Evolutionary conservation across 2,888 invertebrate genomes (phyloP).

Genomic region (Ormia ochracea): DNA sequence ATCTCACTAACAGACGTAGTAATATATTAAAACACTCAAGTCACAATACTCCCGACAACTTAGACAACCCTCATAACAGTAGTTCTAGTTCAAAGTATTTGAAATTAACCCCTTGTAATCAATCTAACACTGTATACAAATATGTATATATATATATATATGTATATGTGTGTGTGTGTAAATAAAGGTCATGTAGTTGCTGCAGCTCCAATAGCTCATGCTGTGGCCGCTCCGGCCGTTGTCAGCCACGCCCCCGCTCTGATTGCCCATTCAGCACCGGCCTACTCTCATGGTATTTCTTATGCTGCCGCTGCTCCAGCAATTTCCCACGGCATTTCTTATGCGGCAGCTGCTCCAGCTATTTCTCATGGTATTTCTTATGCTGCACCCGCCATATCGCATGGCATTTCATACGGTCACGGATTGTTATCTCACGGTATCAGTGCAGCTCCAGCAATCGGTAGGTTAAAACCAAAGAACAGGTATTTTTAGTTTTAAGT

Average conservation of each 20-base stretch:
- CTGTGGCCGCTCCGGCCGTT: slow-evolving; percentile 64
- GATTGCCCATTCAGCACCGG: slow-evolving; percentile 68
- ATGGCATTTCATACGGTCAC: slow-evolving; percentile 55
- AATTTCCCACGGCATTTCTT: slow-evolving; percentile 56
- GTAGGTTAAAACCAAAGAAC: slow-evolving; percentile 66
- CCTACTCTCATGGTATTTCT: slow-evolving; percentile 61
- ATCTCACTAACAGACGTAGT: background rate
- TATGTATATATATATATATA: too few species aligned
- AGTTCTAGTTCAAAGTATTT: background rate
- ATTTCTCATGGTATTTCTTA: slow-evolving; percentile 51
- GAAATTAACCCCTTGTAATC: slow-evolving; percentile 42
- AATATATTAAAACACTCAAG: slow-evolving; percentile 7
- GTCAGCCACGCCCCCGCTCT: slow-evolving; percentile 50
- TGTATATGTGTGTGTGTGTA: slow-evolving; percentile 30
- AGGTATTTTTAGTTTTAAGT: slow-evolving; percentile 38
- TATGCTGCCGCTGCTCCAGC: slow-evolving; percentile 67
- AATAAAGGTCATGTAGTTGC: slow-evolving; percentile 68
- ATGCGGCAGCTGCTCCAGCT: slow-evolving; percentile 57
- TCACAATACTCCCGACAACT: background rate
- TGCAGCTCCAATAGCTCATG: slow-evolving; percentile 68
- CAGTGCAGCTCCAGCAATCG: slow-evolving; percentile 69
- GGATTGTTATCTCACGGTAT: slow-evolving; percentile 49
- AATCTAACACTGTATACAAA: slow-evolving; percentile 55
- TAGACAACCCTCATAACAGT: background rate
- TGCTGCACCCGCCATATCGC: slow-evolving; percentile 62